These are phyloP conservation scores for Axea sp. DNA, from an alignment of 2,888 invertebrate genomes.

Conservation along the genomic window DNA sequence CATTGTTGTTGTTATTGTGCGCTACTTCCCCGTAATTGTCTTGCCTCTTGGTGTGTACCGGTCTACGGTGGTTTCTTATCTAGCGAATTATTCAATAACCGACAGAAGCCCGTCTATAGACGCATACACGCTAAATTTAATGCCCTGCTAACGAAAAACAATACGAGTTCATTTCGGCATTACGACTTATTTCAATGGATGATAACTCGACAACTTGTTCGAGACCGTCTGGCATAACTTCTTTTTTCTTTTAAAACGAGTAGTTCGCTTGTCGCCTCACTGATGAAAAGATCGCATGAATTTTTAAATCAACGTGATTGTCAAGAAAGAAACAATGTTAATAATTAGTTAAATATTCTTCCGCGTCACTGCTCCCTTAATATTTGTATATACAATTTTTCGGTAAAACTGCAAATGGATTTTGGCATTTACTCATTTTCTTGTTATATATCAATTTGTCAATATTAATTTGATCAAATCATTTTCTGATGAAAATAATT, in stretches of 20 bases:
- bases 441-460: too few relatives aligned
- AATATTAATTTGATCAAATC: too few relatives aligned
- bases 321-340: too few relatives aligned
- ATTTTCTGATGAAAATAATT: too few relatives aligned
- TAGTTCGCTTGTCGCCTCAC: background rate
- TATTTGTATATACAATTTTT: too few relatives aligned
- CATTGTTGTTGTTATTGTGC: conserved; percentile 76
- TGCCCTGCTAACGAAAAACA: conserved; percentile 69
- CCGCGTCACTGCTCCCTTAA: too few relatives aligned
- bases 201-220: conserved; percentile 25
- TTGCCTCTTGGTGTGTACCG: conserved; percentile 69
- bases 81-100: conserved; percentile 78
- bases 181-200: conserved; percentile 24
- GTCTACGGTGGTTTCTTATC: conserved; percentile 74
- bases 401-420: too few relatives aligned
- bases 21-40: conserved; percentile 79
- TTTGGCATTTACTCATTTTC: too few relatives aligned
- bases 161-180: conserved; percentile 57
- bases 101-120: conserved; percentile 68
- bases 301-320: conserved; percentile 1
- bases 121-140: conserved; percentile 67
- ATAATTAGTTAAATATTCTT: too few relatives aligned
- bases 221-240: conserved; percentile 1
- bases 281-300: background rate
- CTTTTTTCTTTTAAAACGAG: conserved; percentile 1